Percentiles rank a stretch among this genome's conserved stretches.
phyloP scores from a whole-genome alignment of 2,888 invertebrate genomes.

The Sturmia bella region DNA sequence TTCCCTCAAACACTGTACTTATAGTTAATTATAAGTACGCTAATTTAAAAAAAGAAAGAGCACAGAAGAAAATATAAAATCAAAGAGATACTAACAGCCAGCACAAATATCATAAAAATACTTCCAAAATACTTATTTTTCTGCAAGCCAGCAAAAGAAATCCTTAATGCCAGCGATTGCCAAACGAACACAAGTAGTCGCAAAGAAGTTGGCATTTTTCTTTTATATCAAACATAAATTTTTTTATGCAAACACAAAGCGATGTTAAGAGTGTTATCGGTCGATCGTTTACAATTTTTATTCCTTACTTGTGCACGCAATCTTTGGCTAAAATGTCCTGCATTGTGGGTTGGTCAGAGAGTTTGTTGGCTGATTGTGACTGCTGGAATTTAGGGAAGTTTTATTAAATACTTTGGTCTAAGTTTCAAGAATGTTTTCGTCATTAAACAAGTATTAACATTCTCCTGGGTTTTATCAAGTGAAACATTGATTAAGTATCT shows the following conservation, averaged over 20 bases:
- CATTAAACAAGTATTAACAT: too few relatives aligned
- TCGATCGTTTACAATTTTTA: neutral
- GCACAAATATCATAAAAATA: constrained; percentile 27
- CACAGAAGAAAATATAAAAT: constrained; percentile 28
- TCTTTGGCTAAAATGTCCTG: neutral
- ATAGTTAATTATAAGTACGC: constrained; percentile 57
- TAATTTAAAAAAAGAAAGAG: constrained; percentile 33
- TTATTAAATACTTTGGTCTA: too few relatives aligned
- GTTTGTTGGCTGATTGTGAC: neutral
- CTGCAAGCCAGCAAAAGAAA: constrained; percentile 37
- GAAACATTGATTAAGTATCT: too few relatives aligned
- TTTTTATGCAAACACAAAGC: constrained; percentile 45
- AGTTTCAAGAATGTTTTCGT: too few relatives aligned
- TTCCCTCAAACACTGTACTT: constrained; percentile 45
- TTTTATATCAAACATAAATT: constrained; percentile 27
- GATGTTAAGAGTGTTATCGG: constrained; percentile 1
- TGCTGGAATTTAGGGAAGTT: too few relatives aligned
- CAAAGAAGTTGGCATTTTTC: constrained; percentile 19
- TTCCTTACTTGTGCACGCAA: constrained; percentile 2
- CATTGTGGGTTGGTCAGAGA: neutral
- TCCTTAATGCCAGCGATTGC: neutral
- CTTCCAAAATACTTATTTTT: constrained; percentile 12
- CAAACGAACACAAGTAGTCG: constrained; percentile 15
- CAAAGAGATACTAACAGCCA: constrained; percentile 19
- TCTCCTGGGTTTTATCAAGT: too few relatives aligned